Evolutionary conservation across 2,888 invertebrate genomes (phyloP).

Genomic region (Heliconius sara): DNA sequence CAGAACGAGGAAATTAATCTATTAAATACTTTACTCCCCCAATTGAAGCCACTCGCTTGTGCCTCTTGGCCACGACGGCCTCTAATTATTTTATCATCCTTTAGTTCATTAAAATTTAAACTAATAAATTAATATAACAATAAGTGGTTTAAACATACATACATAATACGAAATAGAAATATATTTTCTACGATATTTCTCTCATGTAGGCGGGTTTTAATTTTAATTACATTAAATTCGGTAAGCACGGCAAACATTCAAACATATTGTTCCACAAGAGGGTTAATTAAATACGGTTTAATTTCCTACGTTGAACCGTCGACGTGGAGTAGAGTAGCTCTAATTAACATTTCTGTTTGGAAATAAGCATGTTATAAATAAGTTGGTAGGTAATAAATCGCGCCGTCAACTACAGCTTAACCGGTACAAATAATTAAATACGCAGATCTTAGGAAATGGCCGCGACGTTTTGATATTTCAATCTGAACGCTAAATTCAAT

Average conservation of each 20-base stretch:
- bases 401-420: conserved; percentile 26
- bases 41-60: too few relatives aligned
- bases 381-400: conserved; percentile 33
- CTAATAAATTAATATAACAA: too few relatives aligned
- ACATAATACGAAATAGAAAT: neutral
- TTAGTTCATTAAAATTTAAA: too few relatives aligned
- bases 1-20: too few relatives aligned
- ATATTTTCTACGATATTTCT: neutral
- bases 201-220: conserved; percentile 14
- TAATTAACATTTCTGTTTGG: conserved; percentile 38
- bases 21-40: too few relatives aligned
- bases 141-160: too few relatives aligned
- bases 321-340: conserved; percentile 25
- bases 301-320: conserved; percentile 41
- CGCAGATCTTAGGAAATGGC: conserved; percentile 23
- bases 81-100: too few relatives aligned
- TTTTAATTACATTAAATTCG: conserved; percentile 42
- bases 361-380: conserved; percentile 31
- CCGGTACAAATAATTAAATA: conserved; percentile 24
- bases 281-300: conserved; percentile 44
- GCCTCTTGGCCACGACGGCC: too few relatives aligned
- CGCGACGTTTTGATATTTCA: conserved; percentile 11
- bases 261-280: conserved; percentile 38
- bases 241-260: conserved; percentile 39
- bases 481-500: neutral